A percentile compares a stretch with the other conserved stretches of the same genome.
These are phyloP conservation scores for Drosophila rufa DNA, from an alignment of 1,140 invertebrate genomes.

Conservation along the genomic window DNA sequence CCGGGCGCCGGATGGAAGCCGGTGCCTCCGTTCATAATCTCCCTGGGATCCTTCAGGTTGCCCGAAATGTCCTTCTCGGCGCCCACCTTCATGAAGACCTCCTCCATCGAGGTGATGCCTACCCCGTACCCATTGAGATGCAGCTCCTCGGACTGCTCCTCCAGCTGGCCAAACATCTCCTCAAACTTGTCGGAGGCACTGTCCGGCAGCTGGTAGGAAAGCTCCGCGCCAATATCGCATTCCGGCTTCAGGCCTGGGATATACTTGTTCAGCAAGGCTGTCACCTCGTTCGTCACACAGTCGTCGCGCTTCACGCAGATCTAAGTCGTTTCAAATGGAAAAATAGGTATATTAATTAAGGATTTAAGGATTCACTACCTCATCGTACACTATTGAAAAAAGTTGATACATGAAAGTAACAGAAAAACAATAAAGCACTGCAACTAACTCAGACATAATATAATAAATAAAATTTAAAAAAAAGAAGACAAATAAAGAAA, in stretches of 20 bases:
- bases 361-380: background rate
- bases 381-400: no score
- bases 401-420: no score
- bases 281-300: slow-evolving; percentile 64
- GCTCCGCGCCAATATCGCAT: slow-evolving; percentile 74
- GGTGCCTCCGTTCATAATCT: slow-evolving; percentile 51
- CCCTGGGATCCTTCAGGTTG: slow-evolving; percentile 33
- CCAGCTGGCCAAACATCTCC: slow-evolving; percentile 72
- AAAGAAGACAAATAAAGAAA: no score
- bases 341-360: background rate
- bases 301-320: slow-evolving; percentile 77
- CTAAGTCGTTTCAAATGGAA: slow-evolving; percentile 24
- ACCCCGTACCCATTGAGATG: slow-evolving; percentile 93
- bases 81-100: slow-evolving; percentile 90
- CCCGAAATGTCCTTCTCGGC: slow-evolving; percentile 59
- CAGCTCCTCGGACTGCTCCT: slow-evolving; percentile 52
- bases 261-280: slow-evolving; percentile 60
- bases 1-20: slow-evolving; percentile 14
- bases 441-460: no score
- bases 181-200: slow-evolving; percentile 63
- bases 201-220: slow-evolving; percentile 75
- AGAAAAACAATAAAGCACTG: no score
- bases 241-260: slow-evolving; percentile 74
- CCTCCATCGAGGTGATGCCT: slow-evolving; percentile 97
- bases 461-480: no score